Conservation (phyloP, 2,797 vertebrate genomes). For the Macroramphosus scolopax region DNA sequence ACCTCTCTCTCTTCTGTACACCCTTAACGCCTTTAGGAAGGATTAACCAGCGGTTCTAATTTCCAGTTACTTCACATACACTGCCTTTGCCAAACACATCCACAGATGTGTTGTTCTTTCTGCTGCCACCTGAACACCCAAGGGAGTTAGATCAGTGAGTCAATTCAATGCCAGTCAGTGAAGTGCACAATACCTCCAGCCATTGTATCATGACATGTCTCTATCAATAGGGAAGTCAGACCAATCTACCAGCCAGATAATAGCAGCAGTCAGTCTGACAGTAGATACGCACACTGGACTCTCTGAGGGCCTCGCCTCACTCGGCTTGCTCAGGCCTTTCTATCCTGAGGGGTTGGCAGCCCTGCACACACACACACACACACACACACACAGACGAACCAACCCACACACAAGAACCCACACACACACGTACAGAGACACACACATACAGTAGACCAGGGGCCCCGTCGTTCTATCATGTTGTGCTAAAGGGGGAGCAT, state of each 20-base stretch:
- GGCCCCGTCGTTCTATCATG: conserved; percentile 79
- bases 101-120: conserved; percentile 22
- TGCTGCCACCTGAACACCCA: conserved; percentile 24
- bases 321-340: conserved; percentile 53
- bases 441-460: conserved; percentile 53
- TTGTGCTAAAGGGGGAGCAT: conserved; percentile 83
- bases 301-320: conserved; percentile 57
- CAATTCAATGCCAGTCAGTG: conserved; percentile 48
- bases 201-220: conserved; percentile 64
- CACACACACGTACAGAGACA: conserved; percentile 29
- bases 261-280: conserved; percentile 67
- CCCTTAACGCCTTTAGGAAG: not conserved
- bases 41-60: not conserved
- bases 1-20: not conserved
- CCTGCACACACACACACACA: conserved; percentile 43
- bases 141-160: conserved; percentile 39
- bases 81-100: conserved; percentile 16
- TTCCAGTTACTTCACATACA: too few relatives aligned
- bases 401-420: too few relatives aligned
- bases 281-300: conserved; percentile 58
- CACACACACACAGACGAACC: conserved; percentile 21
- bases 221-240: conserved; percentile 65
- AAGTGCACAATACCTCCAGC: conserved; percentile 51
- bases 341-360: conserved; percentile 59
- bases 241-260: conserved; percentile 74